Percentiles rank a stretch among this genome's conserved stretches.
Evolutionary conservation across 30 jellyfish, hydroid and myxozoan species (phyloP).

Genomic region (Turritopsis rubra): DNA sequence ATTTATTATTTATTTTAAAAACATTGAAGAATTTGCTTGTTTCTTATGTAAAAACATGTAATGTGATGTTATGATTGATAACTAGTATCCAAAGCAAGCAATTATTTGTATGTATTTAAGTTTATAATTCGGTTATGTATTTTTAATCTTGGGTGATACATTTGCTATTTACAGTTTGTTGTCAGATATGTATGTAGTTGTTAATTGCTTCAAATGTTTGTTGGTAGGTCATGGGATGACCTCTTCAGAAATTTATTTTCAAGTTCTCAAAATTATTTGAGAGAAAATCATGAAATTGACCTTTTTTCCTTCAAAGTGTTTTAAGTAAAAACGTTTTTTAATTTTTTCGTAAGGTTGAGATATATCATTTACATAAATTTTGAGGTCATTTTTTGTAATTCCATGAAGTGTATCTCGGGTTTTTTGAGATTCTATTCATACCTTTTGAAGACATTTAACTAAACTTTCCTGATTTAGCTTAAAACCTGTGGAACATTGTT

Average conservation of each 20-base stretch:
- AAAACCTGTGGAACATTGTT: background rate
- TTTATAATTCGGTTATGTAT: background rate
- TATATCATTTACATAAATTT: no score
- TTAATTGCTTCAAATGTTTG: background rate
- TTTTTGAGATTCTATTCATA: no score
- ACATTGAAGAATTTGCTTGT: background rate
- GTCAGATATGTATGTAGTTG: background rate
- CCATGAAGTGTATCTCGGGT: no score
- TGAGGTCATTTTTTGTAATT: background rate
- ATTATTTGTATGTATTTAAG: background rate
- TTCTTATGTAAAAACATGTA: background rate
- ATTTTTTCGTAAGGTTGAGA: no score
- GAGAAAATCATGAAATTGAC: no score
- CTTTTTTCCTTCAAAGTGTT: no score
- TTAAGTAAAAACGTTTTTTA: no score
- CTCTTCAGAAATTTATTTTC: no score
- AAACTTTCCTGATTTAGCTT: no score
- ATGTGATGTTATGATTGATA: background rate
- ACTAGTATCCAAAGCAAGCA: background rate
- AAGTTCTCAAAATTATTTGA: background rate
- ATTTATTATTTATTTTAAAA: no score
- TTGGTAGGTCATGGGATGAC: background rate
- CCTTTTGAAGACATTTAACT: no score
- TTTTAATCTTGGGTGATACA: background rate
- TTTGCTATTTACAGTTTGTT: background rate